Evolutionary conservation across 92 coral and sea anemone genomes (phyloP).

Genomic region (Umimayanthus kanabou): DNA sequence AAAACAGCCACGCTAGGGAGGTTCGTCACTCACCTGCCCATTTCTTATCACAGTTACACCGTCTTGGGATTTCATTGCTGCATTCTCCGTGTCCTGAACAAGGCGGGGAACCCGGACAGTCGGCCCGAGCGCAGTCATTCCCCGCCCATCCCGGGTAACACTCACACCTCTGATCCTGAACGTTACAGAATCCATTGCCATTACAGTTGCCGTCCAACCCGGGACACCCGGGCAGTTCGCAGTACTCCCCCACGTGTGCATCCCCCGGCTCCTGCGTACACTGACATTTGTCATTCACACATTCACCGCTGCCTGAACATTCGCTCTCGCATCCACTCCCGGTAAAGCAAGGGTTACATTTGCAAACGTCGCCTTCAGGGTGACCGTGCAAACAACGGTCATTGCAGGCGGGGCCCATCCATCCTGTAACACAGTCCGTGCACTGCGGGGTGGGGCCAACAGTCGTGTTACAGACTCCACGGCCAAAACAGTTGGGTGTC

Average conservation of each 20-base stretch:
- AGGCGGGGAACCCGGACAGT: conserved; percentile 71
- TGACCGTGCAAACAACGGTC: conserved; percentile 63
- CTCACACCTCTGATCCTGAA: conserved; percentile 54
- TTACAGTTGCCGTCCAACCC: conserved; percentile 74
- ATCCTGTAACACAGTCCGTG: conserved; percentile 59
- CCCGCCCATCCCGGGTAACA: conserved; percentile 79
- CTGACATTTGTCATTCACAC: conserved; percentile 55
- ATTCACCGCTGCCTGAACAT: conserved; percentile 65
- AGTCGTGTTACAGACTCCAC: conserved; percentile 69
- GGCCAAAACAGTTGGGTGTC: conserved; percentile 72
- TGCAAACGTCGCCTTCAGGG: conserved; percentile 53
- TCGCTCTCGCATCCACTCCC: conserved; percentile 72
- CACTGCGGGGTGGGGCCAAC: conserved; percentile 60
- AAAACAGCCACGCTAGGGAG: neutral
- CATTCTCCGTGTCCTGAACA: conserved; percentile 72
- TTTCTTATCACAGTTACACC: conserved; percentile 48
- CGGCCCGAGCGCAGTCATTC: conserved; percentile 54
- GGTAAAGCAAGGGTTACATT: conserved; percentile 66
- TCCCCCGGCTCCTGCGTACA: conserved; percentile 52
- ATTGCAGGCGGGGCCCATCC: conserved; percentile 79
- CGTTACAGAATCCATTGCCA: conserved; percentile 64
- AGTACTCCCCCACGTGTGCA: conserved; percentile 64
- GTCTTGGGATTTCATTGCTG: conserved; percentile 58
- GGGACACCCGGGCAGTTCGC: conserved; percentile 73
- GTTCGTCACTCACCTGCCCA: conserved; percentile 48